Conservation (phyloP, 2,113 vertebrate species). For the Thymallus thymallus region DNA sequence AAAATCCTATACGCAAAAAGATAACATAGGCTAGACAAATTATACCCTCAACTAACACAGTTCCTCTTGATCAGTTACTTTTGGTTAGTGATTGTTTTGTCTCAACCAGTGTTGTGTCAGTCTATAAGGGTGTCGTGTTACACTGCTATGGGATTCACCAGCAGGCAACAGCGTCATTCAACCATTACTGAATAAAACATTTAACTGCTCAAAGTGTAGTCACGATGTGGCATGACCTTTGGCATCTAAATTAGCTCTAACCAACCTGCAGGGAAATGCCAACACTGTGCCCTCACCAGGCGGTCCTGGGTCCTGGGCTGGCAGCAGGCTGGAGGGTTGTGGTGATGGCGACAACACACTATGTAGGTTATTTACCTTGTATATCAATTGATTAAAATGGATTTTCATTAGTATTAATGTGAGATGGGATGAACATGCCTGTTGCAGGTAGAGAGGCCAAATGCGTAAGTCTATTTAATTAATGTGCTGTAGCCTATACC, state of each 20-base stretch:
- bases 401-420: too few relatives aligned
- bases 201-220: constrained; percentile 62
- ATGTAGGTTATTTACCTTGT: too few relatives aligned
- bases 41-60: neutral
- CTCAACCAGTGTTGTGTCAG: neutral
- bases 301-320: too few relatives aligned
- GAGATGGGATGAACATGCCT: too few relatives aligned
- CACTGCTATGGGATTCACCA: constrained; percentile 34
- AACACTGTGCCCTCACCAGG: constrained; percentile 45
- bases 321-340: too few relatives aligned
- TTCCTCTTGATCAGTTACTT: neutral
- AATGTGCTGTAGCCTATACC: too few relatives aligned
- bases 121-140: constrained; percentile 8
- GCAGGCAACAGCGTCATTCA: constrained; percentile 32
- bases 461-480: too few relatives aligned
- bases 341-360: too few relatives aligned
- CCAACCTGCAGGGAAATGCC: constrained; percentile 56
- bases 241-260: constrained; percentile 61
- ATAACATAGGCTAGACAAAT: too few relatives aligned
- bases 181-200: constrained; percentile 61
- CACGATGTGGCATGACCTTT: constrained; percentile 57
- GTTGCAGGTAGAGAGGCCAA: too few relatives aligned
- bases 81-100: neutral
- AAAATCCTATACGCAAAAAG: too few relatives aligned
- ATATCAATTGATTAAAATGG: too few relatives aligned